Percentiles rank a stretch among this genome's conserved stretches.
Evolutionary conservation across 2,113 vertebrate genomes (phyloP).

Genomic region (Columba livia): DNA sequence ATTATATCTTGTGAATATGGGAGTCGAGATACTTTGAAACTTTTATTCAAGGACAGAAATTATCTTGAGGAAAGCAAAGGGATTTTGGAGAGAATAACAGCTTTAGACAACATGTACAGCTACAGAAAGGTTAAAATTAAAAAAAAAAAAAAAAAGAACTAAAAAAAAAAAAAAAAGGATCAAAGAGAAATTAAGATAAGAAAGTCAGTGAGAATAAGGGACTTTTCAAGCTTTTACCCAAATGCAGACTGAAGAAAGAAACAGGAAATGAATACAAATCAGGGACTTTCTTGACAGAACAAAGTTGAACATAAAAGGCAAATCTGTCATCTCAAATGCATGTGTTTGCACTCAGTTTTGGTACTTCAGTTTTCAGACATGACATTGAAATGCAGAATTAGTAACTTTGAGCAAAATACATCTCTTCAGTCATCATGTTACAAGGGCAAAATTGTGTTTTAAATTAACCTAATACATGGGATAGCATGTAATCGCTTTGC

Average conservation of each 20-base stretch:
- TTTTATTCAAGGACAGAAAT: constrained; percentile 53
- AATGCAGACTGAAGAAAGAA: constrained; percentile 13
- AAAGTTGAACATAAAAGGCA: constrained; percentile 24
- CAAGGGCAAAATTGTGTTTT: background rate
- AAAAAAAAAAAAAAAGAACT: background rate
- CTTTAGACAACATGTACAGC: constrained; percentile 22
- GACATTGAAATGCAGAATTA: constrained; percentile 23
- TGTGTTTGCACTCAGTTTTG: constrained; percentile 12
- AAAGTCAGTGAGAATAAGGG: constrained; percentile 26
- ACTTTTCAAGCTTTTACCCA: constrained; percentile 29
- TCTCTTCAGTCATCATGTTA: background rate
- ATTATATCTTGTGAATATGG: background rate
- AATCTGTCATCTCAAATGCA: background rate
- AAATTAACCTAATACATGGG: background rate
- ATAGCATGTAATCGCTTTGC: background rate
- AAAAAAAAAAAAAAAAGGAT: background rate
- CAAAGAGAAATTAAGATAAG: constrained; percentile 56
- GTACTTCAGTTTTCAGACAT: constrained; percentile 6
- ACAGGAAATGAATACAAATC: constrained; percentile 51
- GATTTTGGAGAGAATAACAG: constrained; percentile 13
- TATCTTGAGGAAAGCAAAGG: constrained; percentile 20
- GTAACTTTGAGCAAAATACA: background rate
- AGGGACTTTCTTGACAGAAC: constrained; percentile 39
- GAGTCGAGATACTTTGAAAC: background rate
- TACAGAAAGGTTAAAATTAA: constrained; percentile 33